A percentile compares a stretch with the other conserved stretches of the same genome.
These are phyloP conservation scores for Bothrops jararaca DNA, from an alignment of 2,113 vertebrate genomes.

Conservation along the genomic window DNA sequence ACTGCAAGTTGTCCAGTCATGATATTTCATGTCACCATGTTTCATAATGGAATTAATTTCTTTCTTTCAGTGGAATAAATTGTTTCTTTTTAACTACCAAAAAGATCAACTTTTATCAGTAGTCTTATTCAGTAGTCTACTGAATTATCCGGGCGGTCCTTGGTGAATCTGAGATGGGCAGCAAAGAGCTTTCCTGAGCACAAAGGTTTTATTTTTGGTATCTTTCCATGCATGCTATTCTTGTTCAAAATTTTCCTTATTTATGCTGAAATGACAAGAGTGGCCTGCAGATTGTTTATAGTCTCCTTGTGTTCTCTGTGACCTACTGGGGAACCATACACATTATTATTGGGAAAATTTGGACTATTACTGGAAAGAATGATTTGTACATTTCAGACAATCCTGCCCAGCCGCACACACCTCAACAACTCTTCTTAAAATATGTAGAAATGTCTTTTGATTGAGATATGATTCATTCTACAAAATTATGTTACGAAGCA, in stretches of 20 bases:
- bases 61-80: background rate
- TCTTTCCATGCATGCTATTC: background rate
- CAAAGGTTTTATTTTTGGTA: background rate
- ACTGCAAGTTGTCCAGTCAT: background rate
- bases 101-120: background rate
- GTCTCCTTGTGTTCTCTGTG: background rate
- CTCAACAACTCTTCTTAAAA: background rate
- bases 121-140: background rate
- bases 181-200: background rate
- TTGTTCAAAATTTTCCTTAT: background rate
- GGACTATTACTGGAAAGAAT: background rate
- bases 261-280: background rate
- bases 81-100: background rate
- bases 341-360: background rate
- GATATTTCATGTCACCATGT: background rate
- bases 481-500: background rate
- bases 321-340: background rate
- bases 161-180: background rate
- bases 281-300: background rate
- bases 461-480: background rate
- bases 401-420: background rate
- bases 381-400: background rate
- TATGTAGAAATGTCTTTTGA: background rate
- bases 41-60: background rate
- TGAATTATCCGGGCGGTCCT: background rate